Conservation (phyloP, 2,888 invertebrate genomes). For the Cephus pygmeus region DNA sequence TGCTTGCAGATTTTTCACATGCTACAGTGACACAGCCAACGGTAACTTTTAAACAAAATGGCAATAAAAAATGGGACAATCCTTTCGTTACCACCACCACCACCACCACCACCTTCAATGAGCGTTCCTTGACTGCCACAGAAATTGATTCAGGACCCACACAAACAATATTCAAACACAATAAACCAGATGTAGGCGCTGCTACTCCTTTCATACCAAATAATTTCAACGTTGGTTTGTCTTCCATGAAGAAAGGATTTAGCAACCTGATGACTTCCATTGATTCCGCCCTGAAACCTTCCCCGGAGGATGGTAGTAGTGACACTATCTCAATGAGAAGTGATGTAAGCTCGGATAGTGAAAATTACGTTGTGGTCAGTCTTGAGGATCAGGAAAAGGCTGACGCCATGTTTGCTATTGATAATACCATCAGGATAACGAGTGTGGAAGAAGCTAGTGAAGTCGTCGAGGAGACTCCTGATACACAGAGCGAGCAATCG, state of each 20-base stretch:
- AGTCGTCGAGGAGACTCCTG: constrained; percentile 80
- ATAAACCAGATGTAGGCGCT: constrained; percentile 16
- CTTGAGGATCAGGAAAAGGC: constrained; percentile 72
- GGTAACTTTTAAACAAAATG: constrained; percentile 61
- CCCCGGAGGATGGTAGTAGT: constrained; percentile 79
- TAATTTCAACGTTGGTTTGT: constrained; percentile 70
- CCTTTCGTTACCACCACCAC: background rate
- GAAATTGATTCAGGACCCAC: constrained; percentile 3
- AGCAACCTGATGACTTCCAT: constrained; percentile 85
- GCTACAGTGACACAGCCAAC: constrained; percentile 43
- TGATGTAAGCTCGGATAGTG: constrained; percentile 89
- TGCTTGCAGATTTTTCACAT: constrained; percentile 60
- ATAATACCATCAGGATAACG: constrained; percentile 52
- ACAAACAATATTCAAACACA: background rate
- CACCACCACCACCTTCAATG: background rate
- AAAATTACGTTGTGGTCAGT: constrained; percentile 83
- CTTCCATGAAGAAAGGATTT: constrained; percentile 86
- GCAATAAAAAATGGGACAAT: constrained; percentile 39
- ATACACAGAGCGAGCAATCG: constrained; percentile 86
- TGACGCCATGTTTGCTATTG: constrained; percentile 68
- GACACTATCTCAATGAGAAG: constrained; percentile 82
- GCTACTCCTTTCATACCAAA: constrained; percentile 58
- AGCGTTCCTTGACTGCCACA: background rate
- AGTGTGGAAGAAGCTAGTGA: constrained; percentile 86
- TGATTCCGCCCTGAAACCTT: constrained; percentile 81